Conservation (phyloP, 2,888 invertebrate species). For the Pogonocherus hispidulus region DNA sequence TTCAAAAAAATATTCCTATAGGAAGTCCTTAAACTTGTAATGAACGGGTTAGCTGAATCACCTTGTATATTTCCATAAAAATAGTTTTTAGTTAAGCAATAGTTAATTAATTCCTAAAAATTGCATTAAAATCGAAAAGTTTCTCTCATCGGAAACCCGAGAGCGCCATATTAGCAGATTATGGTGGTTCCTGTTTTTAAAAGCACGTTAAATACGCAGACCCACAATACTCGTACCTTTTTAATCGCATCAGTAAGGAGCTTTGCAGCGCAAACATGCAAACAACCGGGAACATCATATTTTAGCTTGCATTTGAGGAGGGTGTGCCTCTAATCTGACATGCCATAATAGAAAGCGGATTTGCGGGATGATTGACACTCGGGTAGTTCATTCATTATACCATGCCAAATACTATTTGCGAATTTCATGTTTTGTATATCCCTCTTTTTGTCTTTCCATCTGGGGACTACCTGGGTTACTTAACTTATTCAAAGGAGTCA, state of each 20-base stretch:
- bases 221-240: slow-evolving; percentile 52
- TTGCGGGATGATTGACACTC: slow-evolving; percentile 64
- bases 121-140: slow-evolving; percentile 1
- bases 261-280: slow-evolving; percentile 57
- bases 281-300: slow-evolving; percentile 54
- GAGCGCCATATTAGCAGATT: slow-evolving; percentile 8
- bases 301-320: slow-evolving; percentile 54
- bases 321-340: slow-evolving; percentile 62
- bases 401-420: slow-evolving; percentile 11
- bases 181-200: slow-evolving; percentile 14
- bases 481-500: slow-evolving; percentile 23
- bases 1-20: too few species aligned
- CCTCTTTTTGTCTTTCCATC: not conserved
- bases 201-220: slow-evolving; percentile 18
- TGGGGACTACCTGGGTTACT: not conserved
- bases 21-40: too few species aligned
- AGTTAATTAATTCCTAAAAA: not conserved
- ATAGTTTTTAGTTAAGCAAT: too few species aligned
- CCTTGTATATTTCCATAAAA: too few species aligned
- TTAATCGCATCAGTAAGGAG: slow-evolving; percentile 60
- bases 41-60: too few species aligned
- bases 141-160: not conserved
- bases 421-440: not conserved
- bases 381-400: slow-evolving; percentile 28
- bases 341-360: slow-evolving; percentile 64